phyloP scores from a whole-genome alignment of 2,888 invertebrate species.

The Drosophila colorata region DNA sequence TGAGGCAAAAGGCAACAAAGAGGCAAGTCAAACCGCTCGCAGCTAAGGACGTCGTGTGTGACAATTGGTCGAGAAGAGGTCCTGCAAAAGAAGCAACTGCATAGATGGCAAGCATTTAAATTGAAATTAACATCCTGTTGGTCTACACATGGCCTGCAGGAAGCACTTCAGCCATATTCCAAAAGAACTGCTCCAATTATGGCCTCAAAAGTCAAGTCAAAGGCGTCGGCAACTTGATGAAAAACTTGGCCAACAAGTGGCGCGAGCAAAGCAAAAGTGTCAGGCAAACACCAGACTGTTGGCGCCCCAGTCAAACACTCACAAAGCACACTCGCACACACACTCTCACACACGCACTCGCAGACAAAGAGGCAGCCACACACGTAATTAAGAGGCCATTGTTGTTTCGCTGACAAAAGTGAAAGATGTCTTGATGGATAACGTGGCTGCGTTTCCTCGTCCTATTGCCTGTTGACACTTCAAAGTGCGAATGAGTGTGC shows the following conservation, averaged over 20 bases:
- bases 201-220: conserved; percentile 60
- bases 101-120: conserved; percentile 65
- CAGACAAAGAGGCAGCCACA: conserved; percentile 52
- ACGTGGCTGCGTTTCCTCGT: conserved; percentile 53
- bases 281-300: conserved; percentile 71
- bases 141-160: conserved; percentile 50
- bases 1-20: conserved; percentile 36
- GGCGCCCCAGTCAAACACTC: conserved; percentile 67
- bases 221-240: conserved; percentile 42
- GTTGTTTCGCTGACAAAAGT: conserved; percentile 84
- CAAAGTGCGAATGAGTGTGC: conserved; percentile 65
- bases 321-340: conserved; percentile 27
- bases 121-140: conserved; percentile 78
- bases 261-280: conserved; percentile 74
- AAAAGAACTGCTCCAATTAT: conserved; percentile 66
- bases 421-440: conserved; percentile 84
- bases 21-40: conserved; percentile 40
- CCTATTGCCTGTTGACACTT: conserved; percentile 81
- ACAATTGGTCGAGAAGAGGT: conserved; percentile 37
- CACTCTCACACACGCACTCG: conserved; percentile 27
- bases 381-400: conserved; percentile 84
- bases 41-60: conserved; percentile 66
- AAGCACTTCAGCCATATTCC: conserved; percentile 45
- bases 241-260: conserved; percentile 70
- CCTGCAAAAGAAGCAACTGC: conserved; percentile 30